A percentile compares a stretch with the other conserved stretches of the same genome.
Conservation (phyloP, 2,797 vertebrate genomes). For the Nannoperca obscura region DNA sequence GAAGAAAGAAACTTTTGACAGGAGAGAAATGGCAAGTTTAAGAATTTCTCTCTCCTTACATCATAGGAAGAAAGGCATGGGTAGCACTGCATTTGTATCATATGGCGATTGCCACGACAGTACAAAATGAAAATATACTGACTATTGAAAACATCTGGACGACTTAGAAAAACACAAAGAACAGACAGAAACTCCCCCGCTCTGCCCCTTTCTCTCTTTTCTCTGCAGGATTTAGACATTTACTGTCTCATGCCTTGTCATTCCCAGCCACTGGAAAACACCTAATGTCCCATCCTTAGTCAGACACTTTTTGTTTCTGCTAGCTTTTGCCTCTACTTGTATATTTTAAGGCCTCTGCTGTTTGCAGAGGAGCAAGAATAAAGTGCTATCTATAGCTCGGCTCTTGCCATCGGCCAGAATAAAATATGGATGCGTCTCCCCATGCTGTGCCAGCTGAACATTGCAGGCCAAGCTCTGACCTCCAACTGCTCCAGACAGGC, state of each 20-base stretch:
- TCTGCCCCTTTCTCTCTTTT: not conserved
- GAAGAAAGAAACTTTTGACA: not conserved
- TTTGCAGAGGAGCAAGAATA: slow-evolving; percentile 68
- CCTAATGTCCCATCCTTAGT: slow-evolving; percentile 55
- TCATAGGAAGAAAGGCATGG: not conserved
- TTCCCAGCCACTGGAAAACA: slow-evolving; percentile 45
- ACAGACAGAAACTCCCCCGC: slow-evolving; percentile 15
- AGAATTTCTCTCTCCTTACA: slow-evolving; percentile 1
- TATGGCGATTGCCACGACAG: slow-evolving; percentile 3
- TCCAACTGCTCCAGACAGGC: slow-evolving; percentile 57
- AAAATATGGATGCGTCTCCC: slow-evolving; percentile 81
- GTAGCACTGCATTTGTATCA: not conserved
- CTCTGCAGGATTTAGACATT: slow-evolving; percentile 50
- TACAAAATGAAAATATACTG: slow-evolving; percentile 25
- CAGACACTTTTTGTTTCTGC: slow-evolving; percentile 50
- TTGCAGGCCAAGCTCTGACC: slow-evolving; percentile 61
- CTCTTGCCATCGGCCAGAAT: slow-evolving; percentile 77
- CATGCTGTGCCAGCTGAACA: slow-evolving; percentile 57
- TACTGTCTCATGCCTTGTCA: slow-evolving; percentile 46
- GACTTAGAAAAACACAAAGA: slow-evolving; percentile 25
- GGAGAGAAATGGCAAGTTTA: not conserved
- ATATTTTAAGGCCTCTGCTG: slow-evolving; percentile 66
- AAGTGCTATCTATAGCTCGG: slow-evolving; percentile 80
- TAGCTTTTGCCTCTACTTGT: slow-evolving; percentile 51
- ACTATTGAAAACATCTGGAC: slow-evolving; percentile 29